Base-by-base conservation (phyloP, 2,113 vertebrate genomes). In the Muscicapa adusta region DNA sequence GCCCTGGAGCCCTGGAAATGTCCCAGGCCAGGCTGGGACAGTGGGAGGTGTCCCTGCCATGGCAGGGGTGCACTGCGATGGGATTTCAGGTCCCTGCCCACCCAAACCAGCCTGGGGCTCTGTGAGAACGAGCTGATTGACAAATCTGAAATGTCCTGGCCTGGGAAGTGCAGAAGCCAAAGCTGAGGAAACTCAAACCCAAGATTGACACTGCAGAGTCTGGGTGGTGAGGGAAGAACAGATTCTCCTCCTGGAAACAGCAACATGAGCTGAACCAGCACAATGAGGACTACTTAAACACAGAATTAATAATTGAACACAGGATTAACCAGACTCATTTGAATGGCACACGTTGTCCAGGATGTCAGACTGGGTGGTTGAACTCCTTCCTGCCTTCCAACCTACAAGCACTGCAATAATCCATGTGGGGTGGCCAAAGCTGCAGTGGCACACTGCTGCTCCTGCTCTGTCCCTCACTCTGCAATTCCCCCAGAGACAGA, bases 91-190 rank as follows among this genome's bases (percentile, higher is more conserved):
- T 42, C 34, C 70, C 17, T 9, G 6, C 40, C 40, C 13, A 6
- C 17, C 57, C 33, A 63, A 15, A 15, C 7, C 66, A 26, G 20
- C 0, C 17, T 6, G 36, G 31, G 57, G 3, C 0, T 23, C 57
- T 26, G 58, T 28, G 58, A 19, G 6, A 43, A 57, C 0, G 5
- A 58, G 33, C 43, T 38, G 34, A 57, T 0, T 6, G 66, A 18
- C 51, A 62, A 28, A 53, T 9, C 48, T 15, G 6, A 40, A 26
- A 25, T 18, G 9, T 3, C 14, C 2, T 43, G 58, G 36, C 50
- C 26, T 23, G 36, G 23, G 17, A 16, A 57, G 31, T 2, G 15
- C 40, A 34, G 57, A 34, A 26, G 56, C 1, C 7, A 3, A 47
- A 80, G 72, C 10, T 4, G 53, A 65, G 34, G 9, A 48, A 73